Conservation (phyloP, 2,113 vertebrate species). For the Piliocolobus tephrosceles region DNA sequence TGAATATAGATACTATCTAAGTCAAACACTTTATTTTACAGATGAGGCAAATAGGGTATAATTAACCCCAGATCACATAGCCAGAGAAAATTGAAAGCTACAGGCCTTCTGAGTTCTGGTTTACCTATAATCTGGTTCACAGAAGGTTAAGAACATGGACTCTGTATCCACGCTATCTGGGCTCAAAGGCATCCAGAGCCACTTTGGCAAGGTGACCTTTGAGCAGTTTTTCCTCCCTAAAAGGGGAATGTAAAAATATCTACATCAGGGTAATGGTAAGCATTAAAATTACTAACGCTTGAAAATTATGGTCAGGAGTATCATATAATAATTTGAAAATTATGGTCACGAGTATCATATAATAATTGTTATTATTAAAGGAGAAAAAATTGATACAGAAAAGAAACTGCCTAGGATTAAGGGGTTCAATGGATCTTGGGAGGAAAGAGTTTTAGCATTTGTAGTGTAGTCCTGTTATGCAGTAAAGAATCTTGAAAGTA, state of each 20-base stretch:
- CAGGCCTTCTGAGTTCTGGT: not conserved
- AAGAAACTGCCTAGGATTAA: not conserved
- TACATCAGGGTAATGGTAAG: not conserved
- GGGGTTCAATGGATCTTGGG: not conserved
- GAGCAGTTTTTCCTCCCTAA: not conserved
- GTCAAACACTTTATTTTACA: not conserved
- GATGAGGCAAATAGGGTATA: conserved; percentile 18
- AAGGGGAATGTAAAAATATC: not conserved
- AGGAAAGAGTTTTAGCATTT: not conserved
- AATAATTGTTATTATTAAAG: not conserved
- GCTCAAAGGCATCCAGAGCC: not conserved
- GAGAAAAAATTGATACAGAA: not conserved
- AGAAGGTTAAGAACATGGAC: not conserved
- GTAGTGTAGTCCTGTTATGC: not conserved
- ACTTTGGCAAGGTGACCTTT: not conserved
- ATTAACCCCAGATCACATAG: not conserved
- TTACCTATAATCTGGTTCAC: not conserved
- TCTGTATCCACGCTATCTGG: not conserved
- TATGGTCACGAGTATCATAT: not conserved
- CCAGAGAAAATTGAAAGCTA: not conserved
- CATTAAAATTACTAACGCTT: not conserved
- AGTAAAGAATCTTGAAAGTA: not conserved
- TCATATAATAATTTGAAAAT: not conserved
- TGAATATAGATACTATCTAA: not conserved
- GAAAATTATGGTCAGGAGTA: not conserved